Base-by-base conservation (phyloP, 2,797 vertebrate species). In the Pseudochirops cupreus region DNA sequence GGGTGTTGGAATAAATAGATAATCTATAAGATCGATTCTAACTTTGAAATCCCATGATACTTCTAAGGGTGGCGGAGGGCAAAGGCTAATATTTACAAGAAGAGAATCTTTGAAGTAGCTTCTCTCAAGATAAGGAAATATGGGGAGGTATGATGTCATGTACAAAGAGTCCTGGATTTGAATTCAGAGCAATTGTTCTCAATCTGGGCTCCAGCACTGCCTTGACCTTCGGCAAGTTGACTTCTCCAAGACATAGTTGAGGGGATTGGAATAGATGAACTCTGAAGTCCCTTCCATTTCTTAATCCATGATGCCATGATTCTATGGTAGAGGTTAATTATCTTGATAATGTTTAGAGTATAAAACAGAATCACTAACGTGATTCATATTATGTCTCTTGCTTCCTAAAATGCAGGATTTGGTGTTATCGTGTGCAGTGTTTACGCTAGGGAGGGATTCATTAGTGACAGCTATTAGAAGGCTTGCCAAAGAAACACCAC, bases 391-490 rank as follows among this genome's bases (percentile, higher is more conserved):
- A 13, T 52, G 62, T 57, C 91, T 46, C 56, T 33, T 59, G 59
- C 59, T 90, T 94, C 92, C 59, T 62, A 59, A 96, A 58, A 94
- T 7, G 91, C 28, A 0, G 59, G 50, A 39, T 91, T 93, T 91
- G 90, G 62, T 39, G 12, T n/a, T 57, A 18, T 4, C 0, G 12
- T 31, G 52, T 31, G 52, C 91, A 92, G 91, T 3, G 62, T 29
- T 55, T 18, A 46, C 74, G 50, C 74, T 50, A 87, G 33, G 87
- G 50, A 50, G 97, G 91, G n/a, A 95, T 53, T 94, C 94, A 87
- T 33, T 26, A 67, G 46, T 31, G 93, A 93, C n/a, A 56, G 90
- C 62, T 90, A 62, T 54, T 50, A 90, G 96, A 33, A 94, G 95
- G 67, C 93, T 90, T 56, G 92, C 57, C 74, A 87, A 50, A 87